phyloP scores from a whole-genome alignment of 2,797 vertebrate species.

The Melanogrammus aeglefinus region DNA sequence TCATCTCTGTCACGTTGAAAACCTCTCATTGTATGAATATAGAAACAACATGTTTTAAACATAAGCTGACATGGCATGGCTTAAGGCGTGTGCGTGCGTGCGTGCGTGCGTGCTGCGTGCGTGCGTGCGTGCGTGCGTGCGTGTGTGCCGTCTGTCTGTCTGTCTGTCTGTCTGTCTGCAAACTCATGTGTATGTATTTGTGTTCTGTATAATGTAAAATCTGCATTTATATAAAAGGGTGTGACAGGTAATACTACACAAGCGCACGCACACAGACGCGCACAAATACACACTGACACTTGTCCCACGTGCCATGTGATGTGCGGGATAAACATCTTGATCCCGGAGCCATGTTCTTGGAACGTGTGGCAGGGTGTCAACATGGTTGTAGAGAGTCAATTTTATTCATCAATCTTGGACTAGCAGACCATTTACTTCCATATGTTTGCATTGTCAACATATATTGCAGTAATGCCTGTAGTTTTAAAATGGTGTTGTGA shows the following conservation, averaged over 20 bases:
- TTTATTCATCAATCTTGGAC: neutral
- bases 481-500: too few species aligned
- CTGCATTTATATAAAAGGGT: neutral
- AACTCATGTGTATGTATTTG: too few species aligned
- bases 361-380: neutral
- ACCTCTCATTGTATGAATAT: constrained; percentile 56
- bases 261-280: neutral
- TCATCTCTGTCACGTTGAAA: constrained; percentile 61
- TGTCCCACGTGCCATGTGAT: neutral
- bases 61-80: constrained; percentile 49
- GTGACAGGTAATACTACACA: neutral
- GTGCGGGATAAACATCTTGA: neutral
- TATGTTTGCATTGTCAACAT: neutral
- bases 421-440: neutral
- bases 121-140: neutral
- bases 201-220: too few species aligned
- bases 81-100: constrained; percentile 13
- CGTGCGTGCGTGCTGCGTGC: neutral
- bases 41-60: constrained; percentile 65
- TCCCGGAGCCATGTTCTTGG: neutral
- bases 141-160: constrained; percentile 6
- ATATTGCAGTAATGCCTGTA: too few species aligned
- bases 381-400: neutral
- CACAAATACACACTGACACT: too few species aligned
- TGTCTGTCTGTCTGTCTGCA: neutral